Conservation (phyloP, 1,140 invertebrate genomes). For the Zaprionus ornatus region DNA sequence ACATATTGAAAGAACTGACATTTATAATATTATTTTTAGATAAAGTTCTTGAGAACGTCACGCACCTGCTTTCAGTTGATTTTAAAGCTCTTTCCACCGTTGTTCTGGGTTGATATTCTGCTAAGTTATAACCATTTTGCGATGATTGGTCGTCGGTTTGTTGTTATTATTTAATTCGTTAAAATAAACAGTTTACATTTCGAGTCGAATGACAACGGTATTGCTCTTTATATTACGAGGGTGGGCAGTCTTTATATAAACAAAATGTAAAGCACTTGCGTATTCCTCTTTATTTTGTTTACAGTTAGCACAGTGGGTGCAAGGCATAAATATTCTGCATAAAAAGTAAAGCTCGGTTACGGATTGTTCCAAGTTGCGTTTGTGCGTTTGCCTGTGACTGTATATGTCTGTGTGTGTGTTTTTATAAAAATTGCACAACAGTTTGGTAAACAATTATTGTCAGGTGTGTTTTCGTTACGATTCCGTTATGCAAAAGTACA, state of each 20-base stretch:
- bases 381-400: slow-evolving; percentile 2
- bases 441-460: slow-evolving; percentile 34
- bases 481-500: slow-evolving; percentile 42
- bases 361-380: slow-evolving; percentile 1
- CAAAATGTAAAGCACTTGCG: slow-evolving; percentile 37
- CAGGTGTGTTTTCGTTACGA: slow-evolving; percentile 9
- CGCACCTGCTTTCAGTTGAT: slow-evolving; percentile 29
- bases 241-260: slow-evolving; percentile 41
- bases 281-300: slow-evolving; percentile 39
- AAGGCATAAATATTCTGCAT: slow-evolving; percentile 8
- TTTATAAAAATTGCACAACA: slow-evolving; percentile 40
- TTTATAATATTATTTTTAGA: slow-evolving; percentile 16
- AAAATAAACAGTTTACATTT: slow-evolving; percentile 50
- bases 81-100: slow-evolving; percentile 16
- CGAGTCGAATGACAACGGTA: slow-evolving; percentile 20
- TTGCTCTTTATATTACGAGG: slow-evolving; percentile 10
- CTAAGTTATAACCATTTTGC: slow-evolving; percentile 48
- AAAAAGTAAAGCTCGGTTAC: slow-evolving; percentile 26
- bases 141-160: slow-evolving; percentile 12
- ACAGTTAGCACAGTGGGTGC: slow-evolving; percentile 45
- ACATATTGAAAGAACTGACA: background rate
- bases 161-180: slow-evolving; percentile 19
- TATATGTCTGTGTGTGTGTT: slow-evolving; percentile 7
- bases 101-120: slow-evolving; percentile 2
- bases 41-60: background rate